Evolutionary conservation across 2,113 vertebrate genomes (phyloP), one percentile per base, ranked within the genome.

Genomic region (Halcyon malimbica): DNA sequence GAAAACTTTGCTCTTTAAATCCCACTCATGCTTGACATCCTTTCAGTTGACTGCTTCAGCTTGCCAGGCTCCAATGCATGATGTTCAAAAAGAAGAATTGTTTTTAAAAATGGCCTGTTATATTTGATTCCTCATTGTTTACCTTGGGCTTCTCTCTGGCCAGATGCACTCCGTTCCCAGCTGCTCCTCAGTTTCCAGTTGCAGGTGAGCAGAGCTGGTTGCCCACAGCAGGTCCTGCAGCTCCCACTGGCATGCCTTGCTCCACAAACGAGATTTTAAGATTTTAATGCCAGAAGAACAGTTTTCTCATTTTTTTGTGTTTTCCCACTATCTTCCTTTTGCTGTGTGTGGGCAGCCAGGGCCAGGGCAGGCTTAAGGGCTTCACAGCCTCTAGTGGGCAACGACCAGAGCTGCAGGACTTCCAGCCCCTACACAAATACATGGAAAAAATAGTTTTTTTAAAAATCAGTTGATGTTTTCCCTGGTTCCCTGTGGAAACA

Each of bases 311-410:
- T 91, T 83, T 50, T 25, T 63, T 71, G 46, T 2, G 35, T 35
- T 48, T 80, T 59, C 26, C 39, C 31, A 4, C 92, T 73, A 9
- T 46, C 39, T 62, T 12, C 31, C 53, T 20, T 44, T 26, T 24
- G 0, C 14, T 60, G 48, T 63, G 3, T 87, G 89, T 3, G 4
- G 44, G 24, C 57, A 51, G 59, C 29, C 1, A 18, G 46, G 24
- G 24, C 64, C 59, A 5, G 46, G 73, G 73, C 84, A 96, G 91
- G 91, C 31, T 0, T 91, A 83, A 98, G 97, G 89, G 90, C 97
- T 98, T 94, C 97, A 97, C 89, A 97, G 98, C 98, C 98, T 98
- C 98, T 98, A 98, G 98, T 23, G 97, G 98, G 79, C 93, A 95
- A 10, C 0, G 16, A 2, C 14, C 68, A n/a, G 96, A 97, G 97